Evolutionary conservation across 2,113 vertebrate species (phyloP).

Genomic region (Microcebus ravelobensis): DNA sequence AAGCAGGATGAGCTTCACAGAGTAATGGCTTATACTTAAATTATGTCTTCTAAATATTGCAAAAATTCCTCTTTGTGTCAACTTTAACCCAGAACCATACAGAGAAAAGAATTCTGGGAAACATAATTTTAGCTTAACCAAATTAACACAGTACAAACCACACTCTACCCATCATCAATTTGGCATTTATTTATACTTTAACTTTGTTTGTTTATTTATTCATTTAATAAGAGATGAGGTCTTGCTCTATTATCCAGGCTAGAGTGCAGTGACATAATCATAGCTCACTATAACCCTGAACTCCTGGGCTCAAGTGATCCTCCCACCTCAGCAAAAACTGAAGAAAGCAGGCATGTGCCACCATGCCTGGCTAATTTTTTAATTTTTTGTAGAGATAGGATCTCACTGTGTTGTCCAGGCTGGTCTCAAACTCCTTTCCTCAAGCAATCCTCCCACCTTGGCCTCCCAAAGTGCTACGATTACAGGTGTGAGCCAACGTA

Average conservation of each 20-base stretch:
- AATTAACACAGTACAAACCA: background rate
- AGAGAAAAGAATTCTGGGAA: background rate
- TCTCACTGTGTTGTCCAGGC: background rate
- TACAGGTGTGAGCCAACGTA: background rate
- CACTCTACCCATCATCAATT: background rate
- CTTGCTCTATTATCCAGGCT: too few relatives aligned
- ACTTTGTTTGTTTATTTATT: too few relatives aligned
- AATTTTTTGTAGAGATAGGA: background rate
- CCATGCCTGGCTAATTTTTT: background rate
- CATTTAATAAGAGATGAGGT: too few relatives aligned
- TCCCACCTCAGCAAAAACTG: too few relatives aligned
- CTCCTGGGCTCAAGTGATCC: background rate
- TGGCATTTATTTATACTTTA: background rate
- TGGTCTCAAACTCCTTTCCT: background rate
- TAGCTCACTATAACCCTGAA: background rate
- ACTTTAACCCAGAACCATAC: background rate
- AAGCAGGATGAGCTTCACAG: background rate
- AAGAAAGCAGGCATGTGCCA: too few relatives aligned
- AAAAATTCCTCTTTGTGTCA: background rate
- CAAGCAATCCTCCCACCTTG: background rate
- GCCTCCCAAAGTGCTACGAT: background rate
- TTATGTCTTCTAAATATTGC: background rate
- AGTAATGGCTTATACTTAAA: background rate
- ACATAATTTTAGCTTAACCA: background rate
- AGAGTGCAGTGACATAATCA: background rate